These are phyloP conservation scores for Agrilus mali DNA, from an alignment of 2,888 invertebrate genomes.

Conservation along the genomic window DNA sequence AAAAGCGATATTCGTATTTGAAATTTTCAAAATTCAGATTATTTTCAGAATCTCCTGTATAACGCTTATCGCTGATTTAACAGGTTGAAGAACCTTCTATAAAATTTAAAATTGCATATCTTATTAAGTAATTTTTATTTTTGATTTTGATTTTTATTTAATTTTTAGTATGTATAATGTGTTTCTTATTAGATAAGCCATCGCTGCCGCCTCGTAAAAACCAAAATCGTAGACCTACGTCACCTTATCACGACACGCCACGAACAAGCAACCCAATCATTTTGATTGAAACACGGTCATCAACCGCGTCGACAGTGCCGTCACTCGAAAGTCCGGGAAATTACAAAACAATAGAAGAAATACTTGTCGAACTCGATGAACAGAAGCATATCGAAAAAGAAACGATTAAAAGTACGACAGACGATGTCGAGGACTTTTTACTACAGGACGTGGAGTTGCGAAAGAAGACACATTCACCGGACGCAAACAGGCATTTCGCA, in stretches of 20 bases:
- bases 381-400: constrained; percentile 18
- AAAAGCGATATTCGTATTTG: too few species aligned
- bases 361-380: constrained; percentile 25
- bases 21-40: too few species aligned
- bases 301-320: constrained; percentile 1
- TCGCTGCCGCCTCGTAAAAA: constrained; percentile 10
- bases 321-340: constrained; percentile 8
- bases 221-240: constrained; percentile 13
- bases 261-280: constrained; percentile 19
- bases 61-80: too few species aligned
- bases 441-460: constrained; percentile 13
- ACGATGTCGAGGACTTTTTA: constrained; percentile 9
- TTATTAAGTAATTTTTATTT: too few species aligned
- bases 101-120: too few species aligned
- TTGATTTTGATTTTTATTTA: too few species aligned
- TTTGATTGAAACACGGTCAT: constrained; percentile 6
- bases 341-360: constrained; percentile 25
- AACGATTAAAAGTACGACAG: constrained; percentile 27
- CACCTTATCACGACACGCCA: constrained; percentile 25
- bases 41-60: too few species aligned
- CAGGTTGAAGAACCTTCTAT: too few species aligned
- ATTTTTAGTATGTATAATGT: too few species aligned
- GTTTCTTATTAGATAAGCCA: not conserved
- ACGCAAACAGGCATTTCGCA: not conserved
- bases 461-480: constrained; percentile 7